Evolutionary conservation across 2,888 invertebrate genomes (phyloP), one percentile per base, ranked within the genome.

Genomic region (Melikaiella ostensackeni): DNA sequence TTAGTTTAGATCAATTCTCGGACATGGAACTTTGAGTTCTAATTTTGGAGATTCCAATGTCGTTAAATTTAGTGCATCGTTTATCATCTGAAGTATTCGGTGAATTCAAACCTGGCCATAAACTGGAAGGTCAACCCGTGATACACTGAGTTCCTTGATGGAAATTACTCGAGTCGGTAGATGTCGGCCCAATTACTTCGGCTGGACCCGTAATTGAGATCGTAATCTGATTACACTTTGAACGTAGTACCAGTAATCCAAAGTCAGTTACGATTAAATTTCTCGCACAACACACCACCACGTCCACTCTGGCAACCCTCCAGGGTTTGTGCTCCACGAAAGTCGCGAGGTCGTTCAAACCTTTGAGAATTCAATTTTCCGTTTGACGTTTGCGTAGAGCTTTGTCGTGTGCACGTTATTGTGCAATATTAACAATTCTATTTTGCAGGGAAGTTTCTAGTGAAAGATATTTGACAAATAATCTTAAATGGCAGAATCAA

Each of bases 191-290:
- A 85, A 84, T 84, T 84, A 84, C 84, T 84, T 81, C 80, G 77
- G 80, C 82, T 82, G 81, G 82, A 81, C 81, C 81, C 81, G 80
- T 84, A 84, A 83, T 84, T 84, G 81, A 82, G 83, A 83, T 82
- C 80, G 82, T 84, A 84, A 85, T 82, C 81, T 80, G 82, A 84
- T 85, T 84, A 84, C 80, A 82, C 80, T 83, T 80, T 83, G 78
- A 81, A 78, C 81, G 80, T 76, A 80, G 76, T 42, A 42, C 16
- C 16, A 16, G 16, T 77, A 81, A 83, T 82, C 81, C 79, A 75
- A 84, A 83, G 85, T 85, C 81, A 77, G 81, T 82, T 78, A 78
- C 82, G 84, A 84, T 84, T 84, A 84, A 82, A 83, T 85, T 85
- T 84, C 84, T 83, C 83, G 82, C 80, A 79, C 83, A 82, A 82